Evolutionary conservation across 2,888 invertebrate species (phyloP).

Genomic region (Drosophila subquinaria): DNA sequence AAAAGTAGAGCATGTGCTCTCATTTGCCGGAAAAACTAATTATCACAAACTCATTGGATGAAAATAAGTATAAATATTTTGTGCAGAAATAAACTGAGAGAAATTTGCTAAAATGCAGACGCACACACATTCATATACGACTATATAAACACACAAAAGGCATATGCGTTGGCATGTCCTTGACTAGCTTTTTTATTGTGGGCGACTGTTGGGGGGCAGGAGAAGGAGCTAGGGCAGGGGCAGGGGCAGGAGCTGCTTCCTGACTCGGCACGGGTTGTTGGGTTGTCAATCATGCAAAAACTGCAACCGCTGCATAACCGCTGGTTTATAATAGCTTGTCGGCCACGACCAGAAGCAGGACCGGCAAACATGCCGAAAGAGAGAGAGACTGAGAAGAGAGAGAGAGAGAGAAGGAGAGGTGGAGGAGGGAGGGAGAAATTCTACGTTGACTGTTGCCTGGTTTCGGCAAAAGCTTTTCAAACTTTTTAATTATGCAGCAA

Average conservation of each 20-base stretch:
- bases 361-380: slow-evolving; percentile 9
- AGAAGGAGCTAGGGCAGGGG: slow-evolving; percentile 1
- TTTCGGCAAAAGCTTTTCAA: slow-evolving; percentile 80
- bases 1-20: slow-evolving; percentile 25
- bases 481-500: slow-evolving; percentile 81
- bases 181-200: slow-evolving; percentile 60
- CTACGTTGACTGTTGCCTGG: slow-evolving; percentile 66
- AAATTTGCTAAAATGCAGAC: slow-evolving; percentile 32
- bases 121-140: slow-evolving; percentile 8
- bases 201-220: slow-evolving; percentile 8
- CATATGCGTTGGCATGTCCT: slow-evolving; percentile 67
- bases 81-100: slow-evolving; percentile 25
- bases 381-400: neutral
- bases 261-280: slow-evolving; percentile 65
- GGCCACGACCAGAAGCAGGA: slow-evolving; percentile 23
- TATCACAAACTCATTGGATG: slow-evolving; percentile 51
- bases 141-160: slow-evolving; percentile 20
- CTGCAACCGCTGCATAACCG: slow-evolving; percentile 77
- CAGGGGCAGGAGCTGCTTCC: slow-evolving; percentile 29
- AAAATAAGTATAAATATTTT: slow-evolving; percentile 53
- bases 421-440: slow-evolving; percentile 2
- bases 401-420: neutral
- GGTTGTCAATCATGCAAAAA: slow-evolving; percentile 79
- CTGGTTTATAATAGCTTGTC: slow-evolving; percentile 73
- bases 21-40: slow-evolving; percentile 56